Base-by-base conservation (phyloP, 2,888 invertebrate species). In the Pelosia muscerda region DNA sequence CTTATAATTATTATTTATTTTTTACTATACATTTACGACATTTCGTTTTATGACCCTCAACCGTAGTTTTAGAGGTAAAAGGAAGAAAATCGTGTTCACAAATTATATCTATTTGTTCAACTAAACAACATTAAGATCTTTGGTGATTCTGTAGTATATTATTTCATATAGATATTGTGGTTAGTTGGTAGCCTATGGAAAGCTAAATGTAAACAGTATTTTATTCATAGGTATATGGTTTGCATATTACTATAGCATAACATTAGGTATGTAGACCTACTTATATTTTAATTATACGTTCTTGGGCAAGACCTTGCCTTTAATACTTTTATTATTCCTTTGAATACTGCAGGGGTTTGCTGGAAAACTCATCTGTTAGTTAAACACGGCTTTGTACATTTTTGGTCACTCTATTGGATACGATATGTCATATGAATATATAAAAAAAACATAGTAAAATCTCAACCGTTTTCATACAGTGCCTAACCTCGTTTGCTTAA, bases 1-100 rank as follows among this genome's bases (percentile, higher is more conserved):
- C n/a, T 26, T 25, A 49, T 38, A 15, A 2, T 25, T 26, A 26
- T 25, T 10, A 61, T 61, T 61, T 61, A 59, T 59, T 59, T 59
- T 9, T 38, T 38, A 23, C 23, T 6, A 25, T n/a, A 11, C 28
- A 22, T 26, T 49, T 61, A 61, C 28, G 28, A 61, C 28, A 22
- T 22, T 13, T 8, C 13, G 6, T 42, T 42, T 59, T 31, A 26
- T 26, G 22, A 42, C 49, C 19, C 42, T 49, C 49, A 49, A n/a
- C 19, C 49, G 8, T 49, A 49, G n/a, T 9, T n/a, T n/a, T 49
- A 49, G n/a, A 2, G 9, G 49, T 19, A n/a, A 19, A 42, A 42
- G n/a, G n/a, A 49, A 49, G n/a, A 19, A n/a, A n/a, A 49, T 49
- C n/a, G n/a, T 49, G 15, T 9, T 49, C 9, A 49, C 9, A n/a